phyloP scores from a whole-genome alignment of 2,888 invertebrate species.

The Rhamphomyia laevipes region DNA sequence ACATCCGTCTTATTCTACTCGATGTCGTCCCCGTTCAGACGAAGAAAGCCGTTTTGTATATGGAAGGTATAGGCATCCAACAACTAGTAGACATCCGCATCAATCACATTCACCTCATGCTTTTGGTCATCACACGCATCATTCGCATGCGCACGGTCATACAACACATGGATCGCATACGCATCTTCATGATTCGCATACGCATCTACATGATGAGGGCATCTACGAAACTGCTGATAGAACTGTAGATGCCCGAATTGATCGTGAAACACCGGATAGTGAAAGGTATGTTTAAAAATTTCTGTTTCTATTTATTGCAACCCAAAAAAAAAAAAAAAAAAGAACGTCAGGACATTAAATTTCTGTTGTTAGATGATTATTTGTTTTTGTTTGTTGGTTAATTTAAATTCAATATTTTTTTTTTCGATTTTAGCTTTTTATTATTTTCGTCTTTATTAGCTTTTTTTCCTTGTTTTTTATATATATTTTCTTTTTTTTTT shows the following conservation, averaged over 20 bases:
- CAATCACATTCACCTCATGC: constrained; percentile 43
- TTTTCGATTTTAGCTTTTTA: neutral
- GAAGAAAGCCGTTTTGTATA: constrained; percentile 66
- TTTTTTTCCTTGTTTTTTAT: neutral
- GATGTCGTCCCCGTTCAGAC: constrained; percentile 49
- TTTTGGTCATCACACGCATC: constrained; percentile 40
- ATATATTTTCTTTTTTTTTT: constrained; percentile 11
- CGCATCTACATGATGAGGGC: constrained; percentile 61
- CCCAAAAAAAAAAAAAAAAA: neutral
- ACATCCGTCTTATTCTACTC: constrained; percentile 43
- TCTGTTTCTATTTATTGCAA: neutral
- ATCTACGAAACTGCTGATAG: constrained; percentile 77
- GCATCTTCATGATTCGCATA: constrained; percentile 44
- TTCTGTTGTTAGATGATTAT: no score
- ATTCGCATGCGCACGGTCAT: constrained; percentile 39
- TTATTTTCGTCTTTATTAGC: neutral
- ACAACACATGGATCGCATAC: constrained; percentile 39
- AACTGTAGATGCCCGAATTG: constrained; percentile 54
- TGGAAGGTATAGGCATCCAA: constrained; percentile 50
- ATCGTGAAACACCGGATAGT: constrained; percentile 73
- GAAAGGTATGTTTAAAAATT: constrained; percentile 53
- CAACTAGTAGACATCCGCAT: constrained; percentile 38
- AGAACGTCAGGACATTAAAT: neutral
- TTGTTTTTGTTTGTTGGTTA: neutral
- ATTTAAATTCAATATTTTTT: neutral